phyloP scores from a whole-genome alignment of 2,113 vertebrate genomes.

The Hypanus sabinus region DNA sequence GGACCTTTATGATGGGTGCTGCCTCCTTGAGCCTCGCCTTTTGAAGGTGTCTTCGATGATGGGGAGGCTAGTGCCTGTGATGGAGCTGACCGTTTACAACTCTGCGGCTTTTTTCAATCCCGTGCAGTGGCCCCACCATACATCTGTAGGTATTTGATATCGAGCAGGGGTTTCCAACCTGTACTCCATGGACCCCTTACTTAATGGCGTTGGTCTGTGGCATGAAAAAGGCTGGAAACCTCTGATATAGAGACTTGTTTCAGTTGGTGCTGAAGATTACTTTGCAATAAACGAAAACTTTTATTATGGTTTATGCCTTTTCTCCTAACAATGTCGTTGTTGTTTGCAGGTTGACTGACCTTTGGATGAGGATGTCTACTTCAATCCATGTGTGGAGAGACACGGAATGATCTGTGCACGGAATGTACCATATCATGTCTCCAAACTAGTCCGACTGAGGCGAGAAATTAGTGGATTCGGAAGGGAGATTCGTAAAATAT shows the following conservation, averaged over 20 bases:
- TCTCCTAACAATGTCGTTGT: background rate
- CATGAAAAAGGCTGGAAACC: too few species aligned
- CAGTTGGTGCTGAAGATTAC: background rate
- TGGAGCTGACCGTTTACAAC: too few species aligned
- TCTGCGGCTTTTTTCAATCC: too few species aligned
- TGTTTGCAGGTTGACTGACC: background rate
- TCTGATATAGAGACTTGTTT: background rate
- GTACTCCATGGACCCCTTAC: too few species aligned
- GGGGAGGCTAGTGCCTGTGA: too few species aligned
- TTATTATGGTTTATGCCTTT: background rate
- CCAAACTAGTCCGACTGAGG: background rate
- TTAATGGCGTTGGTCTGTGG: too few species aligned
- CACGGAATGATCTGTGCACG: background rate
- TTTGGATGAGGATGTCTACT: background rate
- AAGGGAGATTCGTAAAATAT: background rate
- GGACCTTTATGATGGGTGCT: too few species aligned
- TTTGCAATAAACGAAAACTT: background rate
- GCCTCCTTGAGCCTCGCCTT: too few species aligned
- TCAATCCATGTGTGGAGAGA: background rate
- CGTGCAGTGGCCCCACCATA: too few species aligned
- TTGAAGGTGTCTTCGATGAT: too few species aligned
- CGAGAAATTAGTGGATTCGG: background rate
- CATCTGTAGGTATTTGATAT: too few species aligned
- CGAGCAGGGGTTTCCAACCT: too few species aligned
- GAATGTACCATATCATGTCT: background rate